Evolutionary conservation across 37 sponge, comb jelly and placozoan species (phyloP).

Genomic region (Halisarca cf. caerulea): DNA sequence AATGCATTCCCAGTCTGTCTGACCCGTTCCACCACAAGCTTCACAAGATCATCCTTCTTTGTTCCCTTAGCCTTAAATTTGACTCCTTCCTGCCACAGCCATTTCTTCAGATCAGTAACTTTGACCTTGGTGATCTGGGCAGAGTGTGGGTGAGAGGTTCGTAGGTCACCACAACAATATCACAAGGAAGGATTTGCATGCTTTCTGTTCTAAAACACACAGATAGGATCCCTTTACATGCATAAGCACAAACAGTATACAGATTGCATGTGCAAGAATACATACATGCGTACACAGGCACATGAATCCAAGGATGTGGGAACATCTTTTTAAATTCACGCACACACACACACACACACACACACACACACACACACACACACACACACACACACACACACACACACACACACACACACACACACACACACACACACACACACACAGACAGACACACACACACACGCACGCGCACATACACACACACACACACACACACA

Average conservation of each 20-base stretch:
- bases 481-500: too few species aligned
- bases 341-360: neutral
- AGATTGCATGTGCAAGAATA: neutral
- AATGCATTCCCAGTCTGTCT: slow-evolving; percentile 50
- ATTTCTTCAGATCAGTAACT: slow-evolving; percentile 57
- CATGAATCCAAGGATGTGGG: neutral
- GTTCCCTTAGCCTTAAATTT: slow-evolving; percentile 60
- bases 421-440: too few species aligned
- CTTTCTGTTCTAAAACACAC: too few species aligned
- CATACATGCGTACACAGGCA: neutral
- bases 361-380: too few species aligned
- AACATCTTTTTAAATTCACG: neutral
- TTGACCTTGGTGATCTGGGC: slow-evolving; percentile 36
- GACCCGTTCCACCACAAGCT: slow-evolving; percentile 31
- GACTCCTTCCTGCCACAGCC: slow-evolving; percentile 60
- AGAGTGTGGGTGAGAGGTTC: too few species aligned
- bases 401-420: too few species aligned
- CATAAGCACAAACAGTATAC: neutral
- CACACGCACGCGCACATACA: too few species aligned
- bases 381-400: too few species aligned
- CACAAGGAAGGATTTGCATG: too few species aligned
- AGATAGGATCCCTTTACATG: too few species aligned
- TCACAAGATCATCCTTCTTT: slow-evolving; percentile 61
- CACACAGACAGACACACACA: too few species aligned
- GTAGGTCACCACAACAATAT: too few species aligned